Evolutionary conservation across 2,888 invertebrate genomes (phyloP).

Genomic region (Cantharis nigra): DNA sequence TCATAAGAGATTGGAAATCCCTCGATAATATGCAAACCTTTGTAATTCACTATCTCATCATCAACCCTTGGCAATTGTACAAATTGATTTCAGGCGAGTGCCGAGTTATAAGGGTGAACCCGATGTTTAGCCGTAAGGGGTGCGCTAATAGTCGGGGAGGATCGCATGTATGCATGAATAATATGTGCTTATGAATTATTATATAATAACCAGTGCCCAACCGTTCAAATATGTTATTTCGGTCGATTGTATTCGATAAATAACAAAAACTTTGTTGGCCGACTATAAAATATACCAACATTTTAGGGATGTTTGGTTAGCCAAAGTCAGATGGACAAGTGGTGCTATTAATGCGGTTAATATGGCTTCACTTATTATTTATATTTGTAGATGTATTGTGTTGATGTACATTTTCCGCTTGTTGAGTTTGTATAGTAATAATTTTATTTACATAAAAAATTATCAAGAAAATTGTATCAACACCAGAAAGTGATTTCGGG

Average conservation of each 20-base stretch:
- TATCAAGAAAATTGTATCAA: not conserved
- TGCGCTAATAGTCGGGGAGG: conserved; percentile 38
- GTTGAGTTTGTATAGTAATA: conserved; percentile 15
- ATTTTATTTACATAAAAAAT: not conserved
- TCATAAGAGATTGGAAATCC: conserved; percentile 12
- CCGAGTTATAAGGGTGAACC: conserved; percentile 31
- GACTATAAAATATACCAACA: conserved; percentile 11
- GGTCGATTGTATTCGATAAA: not conserved
- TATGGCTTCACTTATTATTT: conserved; percentile 49
- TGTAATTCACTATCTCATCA: conserved; percentile 31
- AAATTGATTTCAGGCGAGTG: conserved; percentile 49
- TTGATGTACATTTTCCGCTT: conserved; percentile 23
- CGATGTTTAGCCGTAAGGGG: conserved; percentile 38
- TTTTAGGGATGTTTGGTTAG: conserved; percentile 42
- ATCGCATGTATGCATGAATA: conserved; percentile 34
- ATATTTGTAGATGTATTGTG: conserved; percentile 38
- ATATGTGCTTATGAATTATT: conserved; percentile 46
- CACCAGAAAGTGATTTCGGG: not conserved
- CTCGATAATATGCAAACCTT: conserved; percentile 29
- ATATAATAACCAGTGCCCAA: conserved; percentile 44
- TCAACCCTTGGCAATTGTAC: conserved; percentile 50
- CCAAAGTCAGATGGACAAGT: conserved; percentile 56
- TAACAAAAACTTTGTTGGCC: conserved; percentile 6
- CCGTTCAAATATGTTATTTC: conserved; percentile 7
- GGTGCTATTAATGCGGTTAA: conserved; percentile 54